These are phyloP conservation scores for Danaus chrysippus DNA, from an alignment of 2,888 invertebrate species.

Conservation along the genomic window DNA sequence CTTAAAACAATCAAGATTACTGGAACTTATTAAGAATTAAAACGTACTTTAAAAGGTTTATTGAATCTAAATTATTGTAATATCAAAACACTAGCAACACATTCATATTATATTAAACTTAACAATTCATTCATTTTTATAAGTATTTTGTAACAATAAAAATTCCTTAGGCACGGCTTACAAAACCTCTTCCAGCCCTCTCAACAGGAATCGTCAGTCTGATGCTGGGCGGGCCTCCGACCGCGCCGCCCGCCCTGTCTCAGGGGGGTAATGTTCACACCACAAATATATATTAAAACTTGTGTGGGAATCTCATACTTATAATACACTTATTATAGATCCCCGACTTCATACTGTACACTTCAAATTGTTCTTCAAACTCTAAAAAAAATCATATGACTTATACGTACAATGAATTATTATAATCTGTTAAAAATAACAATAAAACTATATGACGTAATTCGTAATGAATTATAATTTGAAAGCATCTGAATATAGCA, in stretches of 20 bases:
- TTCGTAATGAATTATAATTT: conserved; percentile 23
- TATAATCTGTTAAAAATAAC: conserved; percentile 1
- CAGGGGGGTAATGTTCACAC: conserved; percentile 26
- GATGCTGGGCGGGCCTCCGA: conserved; percentile 42
- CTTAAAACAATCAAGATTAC: too few species aligned
- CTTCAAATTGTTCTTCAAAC: background rate
- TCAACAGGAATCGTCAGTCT: conserved; percentile 9
- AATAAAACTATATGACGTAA: conserved; percentile 1
- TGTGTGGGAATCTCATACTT: conserved; percentile 4
- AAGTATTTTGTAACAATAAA: conserved; percentile 16
- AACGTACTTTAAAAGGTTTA: too few species aligned
- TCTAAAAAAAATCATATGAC: background rate
- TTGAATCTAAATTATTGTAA: too few species aligned
- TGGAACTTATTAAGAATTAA: too few species aligned
- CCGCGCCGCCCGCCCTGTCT: conserved; percentile 50
- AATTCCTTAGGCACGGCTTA: conserved; percentile 1
- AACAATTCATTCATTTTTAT: background rate
- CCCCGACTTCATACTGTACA: background rate
- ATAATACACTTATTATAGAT: conserved; percentile 3
- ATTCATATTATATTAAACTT: too few species aligned
- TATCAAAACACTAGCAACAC: too few species aligned
- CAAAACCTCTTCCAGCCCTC: background rate
- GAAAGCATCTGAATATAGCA: conserved; percentile 22
- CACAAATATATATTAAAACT: conserved; percentile 10
- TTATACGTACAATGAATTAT: background rate